Base-by-base conservation (phyloP, 2,797 vertebrate genomes). In the Eutrigla gurnardus region DNA sequence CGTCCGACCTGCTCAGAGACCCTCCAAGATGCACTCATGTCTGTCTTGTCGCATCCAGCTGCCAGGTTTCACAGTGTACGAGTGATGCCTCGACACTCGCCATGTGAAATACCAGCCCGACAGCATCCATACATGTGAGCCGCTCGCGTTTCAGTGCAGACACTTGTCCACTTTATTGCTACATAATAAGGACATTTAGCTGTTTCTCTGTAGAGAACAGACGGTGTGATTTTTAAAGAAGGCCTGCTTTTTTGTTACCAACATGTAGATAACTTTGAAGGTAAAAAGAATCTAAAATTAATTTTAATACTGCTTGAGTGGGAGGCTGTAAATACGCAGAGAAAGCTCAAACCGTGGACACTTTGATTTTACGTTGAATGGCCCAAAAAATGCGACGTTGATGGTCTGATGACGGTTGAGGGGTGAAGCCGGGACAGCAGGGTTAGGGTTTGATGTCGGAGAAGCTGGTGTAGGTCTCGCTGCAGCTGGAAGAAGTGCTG, bases 401-500 rank as follows among this genome's bases (percentile, higher is more conserved):
- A 9, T 9, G 36, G 18, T 69, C 57, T 45, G 25, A 25, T 25
- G 25, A 25, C 25, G 52, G n/a, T 37, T 2, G 42, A 40, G 15
- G 13, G 58, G 39, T 12, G 46, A 49, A 37, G 52, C 1, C 0
- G 9, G 54, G 58, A n/a, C 3, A 8, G 7, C 2, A 74, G 4
- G 86, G 42, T 96, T 93, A 98, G 78, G 96, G 94, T 92, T 97
- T 98, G 85, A 97, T 95, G 89, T 97, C 96, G 0, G 96, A 96
- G 86, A 94, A 96, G 93, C 96, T 96, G 85, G 94, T 95, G 91
- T 96, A 96, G 79, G 96, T 96, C 74, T 98, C 97, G 4, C 97
- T 98, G 93, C 96, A 98, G 94, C 96, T 98, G 78, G 97, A 98
- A 0, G 97, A 98, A 46, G 95, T 96, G 92, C 97, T 99, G 90